Base-by-base conservation (phyloP, 2,113 vertebrate genomes). In the Daphoenositta chrysoptera region DNA sequence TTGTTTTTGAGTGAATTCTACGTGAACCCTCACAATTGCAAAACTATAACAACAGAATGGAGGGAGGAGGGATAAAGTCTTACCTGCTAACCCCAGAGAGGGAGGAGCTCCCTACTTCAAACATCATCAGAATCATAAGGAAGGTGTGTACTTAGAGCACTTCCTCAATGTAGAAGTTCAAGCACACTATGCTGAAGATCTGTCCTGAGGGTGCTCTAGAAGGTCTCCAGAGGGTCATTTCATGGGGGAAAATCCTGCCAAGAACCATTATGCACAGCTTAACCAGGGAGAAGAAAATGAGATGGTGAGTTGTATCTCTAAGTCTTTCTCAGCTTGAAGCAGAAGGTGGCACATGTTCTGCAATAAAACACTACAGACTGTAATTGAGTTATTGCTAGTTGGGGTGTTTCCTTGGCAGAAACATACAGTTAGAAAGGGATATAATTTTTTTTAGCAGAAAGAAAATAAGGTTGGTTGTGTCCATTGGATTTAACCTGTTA, bases 201-300 rank as follows among this genome's bases (percentile, higher is more conserved):
- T 64, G 37, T 93, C 54, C 64, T 65, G 89, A 61, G 87, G 68
- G 89, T 78, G 47, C 65, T 89, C 73, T 84, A 81, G 77, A 65
- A 89, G 44, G 15, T 93, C 88, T 94, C 79, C 39, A 89, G 93
- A 93, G 77, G 66, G 51, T 93, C 79, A 80, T 90, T 93, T 82
- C 90, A 97, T 97, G 91, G 76, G 90, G 58, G 80, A 94, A 20
- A 60, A 83, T n/a, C 35, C 76, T 95, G 26, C 33, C 37, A 91
- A 96, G 82, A 94, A 53, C 71, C 97, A 98, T 63, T 96, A 95
- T 40, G 97, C 97, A 57, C 82, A 97, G 70, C 98, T 98, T 97
- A 98, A 98, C 82, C 88, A 97, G 94, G 98, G 98, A 93, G 97
- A 98, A 77, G 98, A 98, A 66, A 98, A 98, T 73, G 98, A 98